Evolutionary conservation across 2,888 invertebrate species (phyloP), one percentile per base, ranked within the genome.

Genomic region (Lymantria monacha): DNA sequence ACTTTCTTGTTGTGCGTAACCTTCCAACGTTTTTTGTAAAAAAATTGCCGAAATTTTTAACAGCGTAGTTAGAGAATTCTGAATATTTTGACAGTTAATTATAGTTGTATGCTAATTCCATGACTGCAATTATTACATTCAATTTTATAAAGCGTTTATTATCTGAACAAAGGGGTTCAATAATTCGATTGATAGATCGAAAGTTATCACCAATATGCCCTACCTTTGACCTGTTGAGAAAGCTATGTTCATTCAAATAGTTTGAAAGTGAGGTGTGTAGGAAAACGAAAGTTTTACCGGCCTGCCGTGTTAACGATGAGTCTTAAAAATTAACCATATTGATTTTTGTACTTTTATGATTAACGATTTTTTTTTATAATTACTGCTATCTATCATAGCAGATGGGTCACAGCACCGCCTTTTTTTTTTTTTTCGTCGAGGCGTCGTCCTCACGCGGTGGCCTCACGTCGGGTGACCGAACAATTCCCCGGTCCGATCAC

Each of bases 251-350:
- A 57, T 59, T 48, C 33, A 49, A 59, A 68, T 52, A 49, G 61
- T 74, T 80, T 66, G 83, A 84, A 85, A 85, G 85, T 72, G 73
- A 78, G 64, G 72, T 71, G 74, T 55, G 53, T 40, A 55, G 71
- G 79, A 86, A 87, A 88, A 79, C 68, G 87, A 88, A 87, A 88
- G 88, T 81, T 65, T 70, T 22, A 14, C 69, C 69, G 64, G 59
- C 57, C 63, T 73, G 76, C 76, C 79, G 75, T 76, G 76, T 72
- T 65, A 57, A 72, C 72, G 84, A 84, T 85, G 86, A 86, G 74
- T 81, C 67, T 82, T 67, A 66, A 75, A 78, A 73, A 75, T 78
- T 75, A 73, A 68, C 70, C 77, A 84, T 81, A 79, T 73, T 69
- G 73, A 71, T 66, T 61, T 45, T 53, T 31, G 30, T 22, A 10